These are phyloP conservation scores for Parauchenoglanis ngamensis DNA, from an alignment of 2,797 vertebrate genomes.

Conservation along the genomic window DNA sequence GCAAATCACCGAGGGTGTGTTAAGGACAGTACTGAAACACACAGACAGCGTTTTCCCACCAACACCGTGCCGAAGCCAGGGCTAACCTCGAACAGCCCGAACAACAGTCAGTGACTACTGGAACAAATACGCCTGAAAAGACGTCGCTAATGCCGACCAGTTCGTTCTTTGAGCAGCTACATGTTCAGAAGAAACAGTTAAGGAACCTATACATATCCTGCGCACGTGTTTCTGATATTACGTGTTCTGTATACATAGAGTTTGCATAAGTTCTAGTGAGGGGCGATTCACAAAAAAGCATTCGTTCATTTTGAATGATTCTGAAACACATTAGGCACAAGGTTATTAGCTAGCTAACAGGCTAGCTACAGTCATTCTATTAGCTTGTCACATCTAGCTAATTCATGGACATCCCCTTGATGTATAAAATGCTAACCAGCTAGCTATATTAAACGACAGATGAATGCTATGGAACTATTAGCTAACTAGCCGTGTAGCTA, in stretches of 20 bases:
- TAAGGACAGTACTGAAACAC: conserved; percentile 1
- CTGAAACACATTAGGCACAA: not conserved
- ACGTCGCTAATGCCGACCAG: not conserved
- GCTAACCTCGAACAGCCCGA: not conserved
- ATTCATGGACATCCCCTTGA: not conserved
- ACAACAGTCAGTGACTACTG: not conserved
- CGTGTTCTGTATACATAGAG: not conserved
- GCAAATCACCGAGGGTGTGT: not conserved
- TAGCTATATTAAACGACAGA: not conserved
- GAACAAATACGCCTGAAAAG: not conserved
- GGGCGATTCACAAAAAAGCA: not conserved
- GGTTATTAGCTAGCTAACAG: not conserved
- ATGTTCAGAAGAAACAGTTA: too few species aligned
- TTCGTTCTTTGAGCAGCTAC: not conserved
- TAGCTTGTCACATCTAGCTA: too few species aligned
- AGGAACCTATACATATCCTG: not conserved
- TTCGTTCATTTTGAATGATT: not conserved
- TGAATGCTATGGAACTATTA: not conserved
- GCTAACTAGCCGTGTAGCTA: not conserved
- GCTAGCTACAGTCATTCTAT: too few species aligned
- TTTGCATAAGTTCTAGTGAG: not conserved
- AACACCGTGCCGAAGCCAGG: not conserved
- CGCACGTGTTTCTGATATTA: not conserved
- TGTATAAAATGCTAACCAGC: not conserved
- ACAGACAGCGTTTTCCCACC: not conserved